Conservation (phyloP, 2,113 vertebrate genomes). For the Psilopogon haemacephalus region DNA sequence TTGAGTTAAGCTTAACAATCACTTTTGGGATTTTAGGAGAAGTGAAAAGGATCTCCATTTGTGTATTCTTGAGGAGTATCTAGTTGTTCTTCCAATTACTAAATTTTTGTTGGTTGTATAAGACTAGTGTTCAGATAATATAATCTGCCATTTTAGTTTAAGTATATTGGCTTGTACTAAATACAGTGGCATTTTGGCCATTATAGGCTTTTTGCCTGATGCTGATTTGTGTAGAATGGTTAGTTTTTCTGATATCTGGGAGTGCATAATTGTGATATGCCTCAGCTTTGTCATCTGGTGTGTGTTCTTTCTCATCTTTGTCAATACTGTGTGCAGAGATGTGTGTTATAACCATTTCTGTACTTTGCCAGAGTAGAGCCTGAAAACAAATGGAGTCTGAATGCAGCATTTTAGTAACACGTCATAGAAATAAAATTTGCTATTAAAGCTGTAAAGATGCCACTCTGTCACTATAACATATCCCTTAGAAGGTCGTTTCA, state of each 20-base stretch:
- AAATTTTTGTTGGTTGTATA: background rate
- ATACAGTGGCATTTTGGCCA: background rate
- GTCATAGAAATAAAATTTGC: background rate
- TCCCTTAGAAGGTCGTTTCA: slow-evolving; percentile 59
- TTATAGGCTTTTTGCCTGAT: background rate
- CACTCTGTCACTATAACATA: slow-evolving; percentile 32
- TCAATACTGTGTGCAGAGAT: background rate
- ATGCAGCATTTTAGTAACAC: background rate
- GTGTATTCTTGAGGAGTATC: background rate
- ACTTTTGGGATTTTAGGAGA: background rate
- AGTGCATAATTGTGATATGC: background rate
- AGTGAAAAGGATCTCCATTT: background rate
- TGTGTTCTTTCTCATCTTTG: background rate
- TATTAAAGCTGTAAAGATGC: slow-evolving; percentile 10
- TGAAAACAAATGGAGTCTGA: background rate
- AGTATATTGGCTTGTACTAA: background rate
- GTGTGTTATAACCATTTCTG: background rate
- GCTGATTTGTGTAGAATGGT: background rate
- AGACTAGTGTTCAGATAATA: background rate
- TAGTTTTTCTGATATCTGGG: background rate
- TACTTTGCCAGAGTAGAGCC: background rate
- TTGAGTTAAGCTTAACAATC: background rate
- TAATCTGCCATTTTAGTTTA: background rate
- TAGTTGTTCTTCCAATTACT: background rate
- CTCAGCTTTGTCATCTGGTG: background rate